Conservation (phyloP, 1,140 invertebrate genomes). For the Hydropsyche tenuis region DNA sequence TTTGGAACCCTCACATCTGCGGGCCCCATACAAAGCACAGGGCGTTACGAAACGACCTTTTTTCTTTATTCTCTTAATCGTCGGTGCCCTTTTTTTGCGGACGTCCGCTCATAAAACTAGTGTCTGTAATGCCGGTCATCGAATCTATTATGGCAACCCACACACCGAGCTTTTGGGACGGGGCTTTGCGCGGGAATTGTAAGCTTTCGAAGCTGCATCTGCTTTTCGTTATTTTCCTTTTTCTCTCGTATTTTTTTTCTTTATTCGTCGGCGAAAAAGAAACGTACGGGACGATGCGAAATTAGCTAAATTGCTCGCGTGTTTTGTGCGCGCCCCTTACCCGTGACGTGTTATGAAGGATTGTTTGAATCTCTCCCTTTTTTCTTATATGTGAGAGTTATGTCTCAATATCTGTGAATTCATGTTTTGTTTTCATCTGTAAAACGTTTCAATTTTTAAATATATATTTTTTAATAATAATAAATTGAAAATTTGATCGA, state of each 20-base stretch:
- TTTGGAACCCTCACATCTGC: no score
- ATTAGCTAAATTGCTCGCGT: constrained; percentile 22
- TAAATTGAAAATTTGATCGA: no score
- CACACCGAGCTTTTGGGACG: constrained; percentile 41
- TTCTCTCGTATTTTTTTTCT: neutral
- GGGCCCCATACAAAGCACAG: no score
- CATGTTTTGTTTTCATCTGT: no score
- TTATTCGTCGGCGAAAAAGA: neutral
- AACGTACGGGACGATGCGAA: neutral
- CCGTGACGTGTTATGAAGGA: no score
- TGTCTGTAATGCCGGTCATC: constrained; percentile 41
- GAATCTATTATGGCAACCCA: constrained; percentile 44
- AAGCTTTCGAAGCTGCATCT: constrained; percentile 42
- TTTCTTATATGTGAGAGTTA: no score
- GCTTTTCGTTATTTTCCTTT: constrained; percentile 38
- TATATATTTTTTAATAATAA: no score
- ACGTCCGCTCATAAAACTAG: constrained; percentile 43
- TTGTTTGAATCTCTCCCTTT: no score
- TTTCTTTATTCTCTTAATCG: constrained; percentile 44
- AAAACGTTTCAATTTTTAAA: no score
- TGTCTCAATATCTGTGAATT: no score
- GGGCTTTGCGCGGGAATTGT: constrained; percentile 12
- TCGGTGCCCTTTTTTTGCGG: constrained; percentile 23
- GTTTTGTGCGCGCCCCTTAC: neutral
- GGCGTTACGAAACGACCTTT: neutral